A percentile compares a stretch with the other conserved stretches of the same genome.
Conservation (phyloP, 2,888 invertebrate species). For the Hypena proboscidalis region DNA sequence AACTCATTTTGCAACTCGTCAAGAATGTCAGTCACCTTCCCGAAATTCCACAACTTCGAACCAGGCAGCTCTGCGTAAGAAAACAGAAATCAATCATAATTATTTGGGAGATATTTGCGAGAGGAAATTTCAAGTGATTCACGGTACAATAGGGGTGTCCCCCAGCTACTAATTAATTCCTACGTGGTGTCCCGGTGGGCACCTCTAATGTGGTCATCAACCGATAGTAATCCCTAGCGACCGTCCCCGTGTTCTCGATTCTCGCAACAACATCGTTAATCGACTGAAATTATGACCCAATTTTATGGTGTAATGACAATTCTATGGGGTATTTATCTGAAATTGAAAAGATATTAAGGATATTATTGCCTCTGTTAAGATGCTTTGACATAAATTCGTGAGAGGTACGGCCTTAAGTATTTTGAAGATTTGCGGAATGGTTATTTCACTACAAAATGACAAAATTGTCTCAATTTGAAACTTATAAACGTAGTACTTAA, state of each 20-base stretch:
- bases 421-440: too few species aligned
- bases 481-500: too few species aligned
- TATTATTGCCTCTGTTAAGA: neutral
- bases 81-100: slow-evolving; percentile 4
- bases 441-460: too few species aligned
- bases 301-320: slow-evolving; percentile 1
- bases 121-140: slow-evolving; percentile 50
- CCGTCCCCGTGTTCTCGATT: slow-evolving; percentile 12
- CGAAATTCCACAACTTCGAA: slow-evolving; percentile 5
- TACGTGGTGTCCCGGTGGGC: slow-evolving; percentile 47
- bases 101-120: slow-evolving; percentile 16
- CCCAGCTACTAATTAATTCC: slow-evolving; percentile 56
- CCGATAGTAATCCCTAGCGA: slow-evolving; percentile 20
- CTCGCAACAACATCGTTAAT: slow-evolving; percentile 18
- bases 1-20: neutral
- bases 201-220: slow-evolving; percentile 47
- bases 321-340: neutral
- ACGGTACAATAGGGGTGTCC: slow-evolving; percentile 48
- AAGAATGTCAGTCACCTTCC: slow-evolving; percentile 3
- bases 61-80: neutral
- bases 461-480: too few species aligned
- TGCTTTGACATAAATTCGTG: too few species aligned
- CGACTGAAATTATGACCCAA: slow-evolving; percentile 1
- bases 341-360: slow-evolving; percentile 7
- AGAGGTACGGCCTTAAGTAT: too few species aligned